phyloP scores from a whole-genome alignment of 1,140 invertebrate genomes.

The Drosophila quadrilineata region DNA sequence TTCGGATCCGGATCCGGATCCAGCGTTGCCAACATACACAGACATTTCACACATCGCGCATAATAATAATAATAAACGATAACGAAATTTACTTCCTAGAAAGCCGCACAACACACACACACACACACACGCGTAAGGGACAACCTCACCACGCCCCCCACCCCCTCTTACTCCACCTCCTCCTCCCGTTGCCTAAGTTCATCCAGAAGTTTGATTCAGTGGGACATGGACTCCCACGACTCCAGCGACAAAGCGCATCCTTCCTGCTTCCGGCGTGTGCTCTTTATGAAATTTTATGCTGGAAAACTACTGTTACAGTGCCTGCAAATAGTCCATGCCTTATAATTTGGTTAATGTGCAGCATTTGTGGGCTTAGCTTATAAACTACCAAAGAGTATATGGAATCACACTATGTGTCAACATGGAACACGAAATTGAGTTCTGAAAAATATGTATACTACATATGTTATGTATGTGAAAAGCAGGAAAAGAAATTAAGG shows the following conservation, averaged over 20 bases:
- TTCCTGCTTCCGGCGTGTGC: constrained; percentile 51
- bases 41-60: constrained; percentile 76
- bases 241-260: constrained; percentile 55
- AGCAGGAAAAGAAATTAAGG: no score
- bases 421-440: no score
- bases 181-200: no score
- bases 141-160: neutral
- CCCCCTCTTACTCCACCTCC: neutral
- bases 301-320: constrained; percentile 38
- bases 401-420: no score
- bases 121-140: constrained; percentile 22
- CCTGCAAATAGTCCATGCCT: constrained; percentile 33
- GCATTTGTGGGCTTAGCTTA: constrained; percentile 12
- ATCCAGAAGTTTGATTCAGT: no score
- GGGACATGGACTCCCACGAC: neutral
- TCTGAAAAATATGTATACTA: no score
- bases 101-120: no score
- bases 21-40: constrained; percentile 24
- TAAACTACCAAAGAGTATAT: neutral
- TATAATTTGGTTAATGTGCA: constrained; percentile 39
- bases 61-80: constrained; percentile 80
- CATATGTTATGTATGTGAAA: no score
- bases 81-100: constrained; percentile 75
- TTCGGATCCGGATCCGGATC: no score
- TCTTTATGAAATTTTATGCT: constrained; percentile 65